A percentile compares a stretch with the other conserved stretches of the same genome.
Evolutionary conservation across 2,797 vertebrate genomes (phyloP).

Genomic region (Gymnoscopelus microlampas): DNA sequence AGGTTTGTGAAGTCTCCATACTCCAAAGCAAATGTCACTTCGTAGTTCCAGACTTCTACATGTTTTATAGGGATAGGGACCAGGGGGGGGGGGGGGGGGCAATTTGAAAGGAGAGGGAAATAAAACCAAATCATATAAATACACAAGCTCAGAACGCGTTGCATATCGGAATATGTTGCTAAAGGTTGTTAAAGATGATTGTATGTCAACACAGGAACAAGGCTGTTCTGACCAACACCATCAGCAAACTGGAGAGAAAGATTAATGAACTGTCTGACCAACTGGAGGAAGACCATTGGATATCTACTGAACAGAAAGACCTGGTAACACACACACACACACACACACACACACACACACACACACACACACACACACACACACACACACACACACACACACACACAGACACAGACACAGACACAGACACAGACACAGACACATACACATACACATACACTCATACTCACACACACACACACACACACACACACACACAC

Average conservation of each 20-base stretch:
- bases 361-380: not conserved
- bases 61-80: too few species aligned
- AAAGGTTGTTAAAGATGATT: too few species aligned
- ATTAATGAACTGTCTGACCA: constrained; percentile 80
- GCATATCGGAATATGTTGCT: too few species aligned
- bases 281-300: constrained; percentile 81
- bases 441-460: constrained; percentile 7
- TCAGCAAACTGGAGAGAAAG: constrained; percentile 82
- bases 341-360: constrained; percentile 1
- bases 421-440: not conserved
- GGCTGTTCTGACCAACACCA: constrained; percentile 66
- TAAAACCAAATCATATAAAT: too few species aligned
- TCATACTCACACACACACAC: not conserved
- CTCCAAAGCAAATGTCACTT: too few species aligned
- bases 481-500: not conserved
- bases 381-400: too few species aligned
- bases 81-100: too few species aligned
- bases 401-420: not conserved
- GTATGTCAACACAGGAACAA: constrained; percentile 70
- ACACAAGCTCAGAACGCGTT: too few species aligned
- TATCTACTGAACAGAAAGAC: constrained; percentile 81
- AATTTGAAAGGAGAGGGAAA: too few species aligned
- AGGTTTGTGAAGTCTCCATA: constrained; percentile 61
- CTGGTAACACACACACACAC: constrained; percentile 64
- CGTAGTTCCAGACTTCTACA: too few species aligned